These are phyloP conservation scores for Punctoribates punctum DNA, from an alignment of 2,888 invertebrate species.

Conservation along the genomic window DNA sequence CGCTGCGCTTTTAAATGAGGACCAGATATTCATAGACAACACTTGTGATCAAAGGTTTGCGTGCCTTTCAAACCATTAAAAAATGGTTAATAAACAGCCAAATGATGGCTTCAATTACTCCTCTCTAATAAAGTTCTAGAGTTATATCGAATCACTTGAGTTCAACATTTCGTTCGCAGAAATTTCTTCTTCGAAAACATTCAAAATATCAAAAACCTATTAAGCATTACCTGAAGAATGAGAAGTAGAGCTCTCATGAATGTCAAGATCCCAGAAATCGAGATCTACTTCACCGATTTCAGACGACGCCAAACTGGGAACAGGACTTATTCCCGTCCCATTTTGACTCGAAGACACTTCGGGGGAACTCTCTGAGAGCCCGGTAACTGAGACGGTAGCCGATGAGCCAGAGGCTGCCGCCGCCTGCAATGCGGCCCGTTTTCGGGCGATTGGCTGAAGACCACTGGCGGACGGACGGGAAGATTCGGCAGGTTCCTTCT, in stretches of 20 bases:
- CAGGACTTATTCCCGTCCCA: conserved; percentile 49
- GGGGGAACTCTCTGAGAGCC: conserved; percentile 44
- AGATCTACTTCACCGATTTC: conserved; percentile 68
- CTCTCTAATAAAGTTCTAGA: too few species aligned
- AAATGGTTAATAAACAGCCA: too few species aligned
- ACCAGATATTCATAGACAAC: too few species aligned
- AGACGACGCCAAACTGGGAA: conserved; percentile 62
- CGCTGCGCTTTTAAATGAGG: too few species aligned
- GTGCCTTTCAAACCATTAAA: too few species aligned
- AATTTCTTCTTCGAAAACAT: too few species aligned
- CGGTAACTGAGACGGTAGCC: conserved; percentile 1
- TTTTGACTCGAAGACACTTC: conserved; percentile 48
- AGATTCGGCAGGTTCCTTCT: conserved; percentile 40
- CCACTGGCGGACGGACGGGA: conserved; percentile 24
- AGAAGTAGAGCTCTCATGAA: conserved; percentile 55
- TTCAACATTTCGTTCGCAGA: not conserved
- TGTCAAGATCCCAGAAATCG: conserved; percentile 73
- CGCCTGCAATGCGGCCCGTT: conserved; percentile 43
- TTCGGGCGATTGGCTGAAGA: conserved; percentile 42
- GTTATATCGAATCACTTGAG: not conserved
- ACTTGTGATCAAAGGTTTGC: too few species aligned
- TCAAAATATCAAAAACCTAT: not conserved
- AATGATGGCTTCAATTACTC: too few species aligned
- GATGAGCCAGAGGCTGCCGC: conserved; percentile 23
- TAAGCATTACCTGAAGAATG: conserved; percentile 41